phyloP scores from a whole-genome alignment of 2,113 vertebrate genomes.

The Acanthochromis polyacanthus region DNA sequence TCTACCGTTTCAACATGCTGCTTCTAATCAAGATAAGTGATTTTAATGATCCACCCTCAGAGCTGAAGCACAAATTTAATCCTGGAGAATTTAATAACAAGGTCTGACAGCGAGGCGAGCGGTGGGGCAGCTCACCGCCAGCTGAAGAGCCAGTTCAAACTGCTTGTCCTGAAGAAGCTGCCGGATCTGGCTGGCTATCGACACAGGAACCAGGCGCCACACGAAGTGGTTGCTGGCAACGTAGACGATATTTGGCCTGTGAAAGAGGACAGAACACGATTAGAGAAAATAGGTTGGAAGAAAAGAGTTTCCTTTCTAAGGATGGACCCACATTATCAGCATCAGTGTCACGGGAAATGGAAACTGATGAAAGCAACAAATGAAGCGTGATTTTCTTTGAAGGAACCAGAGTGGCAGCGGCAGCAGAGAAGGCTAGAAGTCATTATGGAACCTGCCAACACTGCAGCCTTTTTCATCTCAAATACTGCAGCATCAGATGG shows the following conservation, averaged over 20 bases:
- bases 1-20: constrained; percentile 7
- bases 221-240: constrained; percentile 99
- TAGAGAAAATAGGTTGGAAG: constrained; percentile 5
- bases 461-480: too few relatives aligned
- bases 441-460: not conserved
- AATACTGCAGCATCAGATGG: too few relatives aligned
- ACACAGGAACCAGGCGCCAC: constrained; percentile 96
- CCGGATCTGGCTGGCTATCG: constrained; percentile 96
- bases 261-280: constrained; percentile 47
- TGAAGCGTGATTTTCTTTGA: not conserved
- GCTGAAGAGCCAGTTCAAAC: constrained; percentile 96
- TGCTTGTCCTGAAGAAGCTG: constrained; percentile 98
- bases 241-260: constrained; percentile 95
- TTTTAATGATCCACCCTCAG: constrained; percentile 12
- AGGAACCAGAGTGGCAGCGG: not conserved
- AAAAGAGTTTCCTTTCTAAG: not conserved
- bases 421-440: not conserved
- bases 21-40: constrained; percentile 42
- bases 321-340: not conserved
- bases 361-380: not conserved
- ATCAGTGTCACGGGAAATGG: not conserved
- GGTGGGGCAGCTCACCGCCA: constrained; percentile 89
- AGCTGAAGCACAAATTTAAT: constrained; percentile 43
- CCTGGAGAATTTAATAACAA: constrained; percentile 39
- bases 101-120: not conserved